A percentile compares a stretch with the other conserved stretches of the same genome.
phyloP scores from a whole-genome alignment of 2,888 invertebrate genomes.

The Callosobruchus maculatus region DNA sequence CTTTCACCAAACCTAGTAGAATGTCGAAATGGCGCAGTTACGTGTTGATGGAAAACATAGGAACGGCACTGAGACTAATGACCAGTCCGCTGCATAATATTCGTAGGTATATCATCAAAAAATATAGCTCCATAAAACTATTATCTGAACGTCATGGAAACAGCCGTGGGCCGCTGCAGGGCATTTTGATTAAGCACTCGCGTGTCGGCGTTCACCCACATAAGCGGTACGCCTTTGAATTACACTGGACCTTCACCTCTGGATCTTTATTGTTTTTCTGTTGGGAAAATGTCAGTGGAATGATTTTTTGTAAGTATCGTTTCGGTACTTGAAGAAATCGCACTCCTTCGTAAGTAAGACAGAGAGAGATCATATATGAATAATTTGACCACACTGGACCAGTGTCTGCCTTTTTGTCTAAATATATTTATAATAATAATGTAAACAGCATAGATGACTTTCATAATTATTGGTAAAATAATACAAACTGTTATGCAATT shows the following conservation, averaged over 20 bases:
- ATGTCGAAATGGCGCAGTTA: background rate
- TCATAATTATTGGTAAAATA: no score
- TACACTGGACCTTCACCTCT: background rate
- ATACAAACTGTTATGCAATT: no score
- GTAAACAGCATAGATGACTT: no score
- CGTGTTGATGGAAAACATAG: background rate
- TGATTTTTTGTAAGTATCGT: no score
- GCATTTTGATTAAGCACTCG: background rate
- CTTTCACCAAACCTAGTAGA: background rate
- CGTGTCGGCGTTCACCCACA: background rate
- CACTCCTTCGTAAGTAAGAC: no score
- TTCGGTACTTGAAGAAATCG: no score
- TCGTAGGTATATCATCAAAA: background rate
- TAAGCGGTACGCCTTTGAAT: background rate
- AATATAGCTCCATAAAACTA: background rate
- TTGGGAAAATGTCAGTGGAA: background rate
- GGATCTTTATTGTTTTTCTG: background rate
- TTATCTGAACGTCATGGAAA: background rate
- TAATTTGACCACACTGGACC: no score
- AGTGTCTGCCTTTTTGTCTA: no score
- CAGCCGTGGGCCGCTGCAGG: background rate
- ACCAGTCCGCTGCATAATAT: background rate
- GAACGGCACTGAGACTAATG: background rate
- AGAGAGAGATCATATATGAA: no score
- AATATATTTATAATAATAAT: no score